A percentile compares a stretch with the other conserved stretches of the same genome.
phyloP scores from a whole-genome alignment of 2,888 invertebrate genomes.

The Theretra japonica region DNA sequence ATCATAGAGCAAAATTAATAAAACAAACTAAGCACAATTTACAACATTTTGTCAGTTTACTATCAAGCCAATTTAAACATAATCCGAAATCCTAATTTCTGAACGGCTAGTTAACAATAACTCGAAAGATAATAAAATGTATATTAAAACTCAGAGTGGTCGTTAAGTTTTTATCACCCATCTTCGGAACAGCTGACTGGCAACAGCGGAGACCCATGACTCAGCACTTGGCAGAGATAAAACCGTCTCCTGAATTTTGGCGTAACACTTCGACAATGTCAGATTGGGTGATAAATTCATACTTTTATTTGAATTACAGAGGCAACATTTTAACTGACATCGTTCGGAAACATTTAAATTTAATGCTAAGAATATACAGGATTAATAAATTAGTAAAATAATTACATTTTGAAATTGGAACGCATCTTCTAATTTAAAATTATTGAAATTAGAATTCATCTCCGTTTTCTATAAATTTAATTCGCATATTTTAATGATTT shows the following conservation, averaged over 20 bases:
- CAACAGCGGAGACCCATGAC: background rate
- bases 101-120: slow-evolving; percentile 13
- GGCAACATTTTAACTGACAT: background rate
- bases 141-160: slow-evolving; percentile 41
- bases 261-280: background rate
- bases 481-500: too few species aligned
- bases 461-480: too few species aligned
- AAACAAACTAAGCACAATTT: background rate
- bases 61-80: background rate
- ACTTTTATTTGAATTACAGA: background rate
- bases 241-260: background rate
- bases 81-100: slow-evolving; percentile 28
- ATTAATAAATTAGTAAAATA: too few species aligned
- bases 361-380: too few species aligned
- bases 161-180: slow-evolving; percentile 43
- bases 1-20: too few species aligned
- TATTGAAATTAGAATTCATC: background rate
- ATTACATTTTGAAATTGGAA: too few species aligned
- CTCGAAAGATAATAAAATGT: slow-evolving; percentile 36
- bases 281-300: slow-evolving; percentile 8
- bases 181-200: slow-evolving; percentile 41
- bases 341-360: too few species aligned
- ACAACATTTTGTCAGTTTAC: background rate
- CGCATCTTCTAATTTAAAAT: background rate
- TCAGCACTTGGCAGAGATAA: slow-evolving; percentile 10